Base-by-base conservation (phyloP, 2,113 vertebrate genomes). In the Hoplias malabaricus region DNA sequence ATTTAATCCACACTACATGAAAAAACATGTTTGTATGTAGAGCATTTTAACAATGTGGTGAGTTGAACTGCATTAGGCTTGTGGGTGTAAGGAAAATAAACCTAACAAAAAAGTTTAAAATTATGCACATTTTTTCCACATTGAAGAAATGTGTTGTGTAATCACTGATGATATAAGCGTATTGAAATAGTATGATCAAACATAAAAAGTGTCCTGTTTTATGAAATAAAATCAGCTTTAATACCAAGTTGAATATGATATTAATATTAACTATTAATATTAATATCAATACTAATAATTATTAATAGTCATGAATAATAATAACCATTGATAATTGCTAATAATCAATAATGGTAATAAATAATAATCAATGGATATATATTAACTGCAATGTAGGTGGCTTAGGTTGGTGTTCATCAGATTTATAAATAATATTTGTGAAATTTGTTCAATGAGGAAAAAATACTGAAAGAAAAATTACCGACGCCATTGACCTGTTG, bases 401-500 rank as follows among this genome's bases (percentile, higher is more conserved):
- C 54, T 27, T 25, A 57, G 5, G 7, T 4, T 61, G 33, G 7
- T 29, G 5, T 33, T 8, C 56, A 27, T 31, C 70, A 69, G 43
- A 25, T 62, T 59, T 14, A 71, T 27, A n/a, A n/a, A n/a, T n/a
- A n/a, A n/a, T n/a, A 25, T 48, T 63, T 63, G 67, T 89, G 91
- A 89, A 88, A 92, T 91, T 88, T 92, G 92, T 93, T 94, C 91
- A 94, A 94, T 94, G 75, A 82, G 92, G 46, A 33, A 93, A 93
- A 93, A 94, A 93, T 91, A 92, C 94, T 93, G 93, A 94, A 96
- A 94, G 93, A 93, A 93, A 91, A 95, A 95, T 98, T 96, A 98
- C 96, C 95, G 96, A 96, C 92, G 94, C 94, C 94, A 95, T 94
- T 95, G 95, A 96, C 94, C 94, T 95, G 94, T 93, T 94, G 95